These are phyloP conservation scores for Ctenodactylus gundi DNA, from an alignment of 2,113 vertebrate genomes.

Conservation along the genomic window DNA sequence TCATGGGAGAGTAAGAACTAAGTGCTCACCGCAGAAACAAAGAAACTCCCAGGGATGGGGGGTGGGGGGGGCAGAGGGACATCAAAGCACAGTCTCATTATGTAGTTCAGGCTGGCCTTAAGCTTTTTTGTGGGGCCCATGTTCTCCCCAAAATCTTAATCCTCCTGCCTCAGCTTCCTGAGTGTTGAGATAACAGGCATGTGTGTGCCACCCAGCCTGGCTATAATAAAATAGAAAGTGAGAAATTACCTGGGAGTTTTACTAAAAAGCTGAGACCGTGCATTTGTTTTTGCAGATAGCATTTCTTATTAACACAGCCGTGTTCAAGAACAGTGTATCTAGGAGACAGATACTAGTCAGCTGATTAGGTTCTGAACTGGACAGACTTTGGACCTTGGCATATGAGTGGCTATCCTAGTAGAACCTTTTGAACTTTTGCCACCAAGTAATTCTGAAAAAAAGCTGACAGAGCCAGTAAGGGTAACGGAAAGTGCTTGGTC, in stretches of 20 bases:
- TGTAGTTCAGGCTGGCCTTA: not conserved
- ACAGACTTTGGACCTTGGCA: conserved; percentile 72
- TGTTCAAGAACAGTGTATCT: conserved; percentile 6
- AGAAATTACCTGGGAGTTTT: not conserved
- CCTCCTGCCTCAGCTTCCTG: not conserved
- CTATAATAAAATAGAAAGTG: not conserved
- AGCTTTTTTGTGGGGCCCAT: not conserved
- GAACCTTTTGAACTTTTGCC: conserved; percentile 66
- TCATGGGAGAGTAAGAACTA: not conserved
- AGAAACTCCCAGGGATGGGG: too few species aligned
- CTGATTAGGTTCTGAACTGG: conserved; percentile 32
- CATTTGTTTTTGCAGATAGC: not conserved
- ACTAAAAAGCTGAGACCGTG: not conserved
- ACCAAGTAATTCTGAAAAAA: conserved; percentile 54
- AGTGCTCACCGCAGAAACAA: too few species aligned
- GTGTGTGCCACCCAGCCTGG: not conserved
- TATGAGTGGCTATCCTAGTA: conserved; percentile 18
- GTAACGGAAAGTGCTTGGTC: not conserved
- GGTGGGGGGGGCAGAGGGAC: too few species aligned
- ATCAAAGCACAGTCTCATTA: too few species aligned
- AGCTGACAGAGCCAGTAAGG: conserved; percentile 31
- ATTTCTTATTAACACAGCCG: conserved; percentile 32
- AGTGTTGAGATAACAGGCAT: not conserved
- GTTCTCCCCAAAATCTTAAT: not conserved
- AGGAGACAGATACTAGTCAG: conserved; percentile 46